Base-by-base conservation (phyloP, 2,113 vertebrate species). In the Nibea albiflora region DNA sequence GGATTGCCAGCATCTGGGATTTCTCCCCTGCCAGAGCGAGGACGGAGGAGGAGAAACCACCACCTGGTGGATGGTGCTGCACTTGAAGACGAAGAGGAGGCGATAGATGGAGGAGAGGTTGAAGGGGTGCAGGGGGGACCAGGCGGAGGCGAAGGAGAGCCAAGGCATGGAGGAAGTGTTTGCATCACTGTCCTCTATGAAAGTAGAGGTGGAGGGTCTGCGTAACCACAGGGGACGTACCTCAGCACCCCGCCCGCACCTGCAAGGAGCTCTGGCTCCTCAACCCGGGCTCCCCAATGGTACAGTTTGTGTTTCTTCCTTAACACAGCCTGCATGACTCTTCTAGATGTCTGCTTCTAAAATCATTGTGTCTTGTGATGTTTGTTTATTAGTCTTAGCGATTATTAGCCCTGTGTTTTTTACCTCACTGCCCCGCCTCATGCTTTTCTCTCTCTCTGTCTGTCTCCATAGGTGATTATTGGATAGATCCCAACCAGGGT, bases 401-500 rank as follows among this genome's bases (percentile, higher is more conserved):
- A 8, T n/a, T 57, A 46, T 50, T 6, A 47, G 16, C 2, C 11
- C 49, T 31, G 4, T 46, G 16, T 14, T n/a, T 57, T 53, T 31
- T 58, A 31, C 22, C 60, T 0, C 10, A 35, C 57, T 67, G 54
- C 31, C n/a, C 44, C 62, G 6, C 31, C 35, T 39, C 35, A 39
- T 39, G 35, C 35, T 39, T 8, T 7, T 50, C n/a, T 19, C 54
- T 56, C 28, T 63, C 15, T 31, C 6, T 76, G 46, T 56, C 28
- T 63, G 12, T 31, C 52, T 68, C 73, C 79, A 57, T 93, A 99
- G 98, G 98, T 75, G 97, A 98, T 86, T 99, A 99, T 91, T 99
- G 97, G 97, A 98, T 99, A 11, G 98, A 99, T 81, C 98, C 98
- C 0, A 99, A 99, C 93, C 98, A 99, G 85, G 98, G 98, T 14